These are phyloP conservation scores for Dendrolimus kikuchii DNA, from an alignment of 1,140 invertebrate genomes.

Conservation along the genomic window DNA sequence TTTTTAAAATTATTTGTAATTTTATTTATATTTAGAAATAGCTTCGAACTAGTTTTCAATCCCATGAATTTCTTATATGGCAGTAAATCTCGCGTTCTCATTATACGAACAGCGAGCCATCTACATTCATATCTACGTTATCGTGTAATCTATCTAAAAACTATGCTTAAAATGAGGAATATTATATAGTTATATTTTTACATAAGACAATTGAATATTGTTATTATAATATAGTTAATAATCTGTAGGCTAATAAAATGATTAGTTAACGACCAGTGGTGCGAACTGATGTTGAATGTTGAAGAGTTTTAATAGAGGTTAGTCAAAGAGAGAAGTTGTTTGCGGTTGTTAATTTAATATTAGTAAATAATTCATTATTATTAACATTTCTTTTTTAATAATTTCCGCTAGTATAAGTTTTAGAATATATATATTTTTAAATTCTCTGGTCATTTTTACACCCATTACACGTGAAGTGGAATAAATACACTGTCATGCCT, in stretches of 20 bases:
- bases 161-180: no score
- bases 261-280: constrained; percentile 61
- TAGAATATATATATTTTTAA: constrained; percentile 20
- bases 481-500: constrained; percentile 25
- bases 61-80: no score
- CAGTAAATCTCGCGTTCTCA: no score
- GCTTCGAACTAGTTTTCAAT: no score
- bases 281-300: constrained; percentile 69
- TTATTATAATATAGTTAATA: constrained; percentile 31
- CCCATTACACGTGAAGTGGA: constrained; percentile 13
- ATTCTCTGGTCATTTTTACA: constrained; percentile 43
- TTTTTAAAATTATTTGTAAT: no score
- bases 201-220: constrained; percentile 47
- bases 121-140: constrained; percentile 3
- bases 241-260: constrained; percentile 46
- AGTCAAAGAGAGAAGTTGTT: constrained; percentile 49
- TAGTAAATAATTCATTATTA: constrained; percentile 29
- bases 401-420: constrained; percentile 35
- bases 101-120: background rate
- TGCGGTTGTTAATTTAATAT: constrained; percentile 61
- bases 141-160: constrained; percentile 7
- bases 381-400: constrained; percentile 34
- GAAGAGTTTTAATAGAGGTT: constrained; percentile 67
- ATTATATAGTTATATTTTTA: constrained; percentile 58
- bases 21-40: no score